Percentiles rank a stretch among this genome's conserved stretches.
Conservation (phyloP, 2,888 invertebrate genomes). For the Melinaea marsaeus region DNA sequence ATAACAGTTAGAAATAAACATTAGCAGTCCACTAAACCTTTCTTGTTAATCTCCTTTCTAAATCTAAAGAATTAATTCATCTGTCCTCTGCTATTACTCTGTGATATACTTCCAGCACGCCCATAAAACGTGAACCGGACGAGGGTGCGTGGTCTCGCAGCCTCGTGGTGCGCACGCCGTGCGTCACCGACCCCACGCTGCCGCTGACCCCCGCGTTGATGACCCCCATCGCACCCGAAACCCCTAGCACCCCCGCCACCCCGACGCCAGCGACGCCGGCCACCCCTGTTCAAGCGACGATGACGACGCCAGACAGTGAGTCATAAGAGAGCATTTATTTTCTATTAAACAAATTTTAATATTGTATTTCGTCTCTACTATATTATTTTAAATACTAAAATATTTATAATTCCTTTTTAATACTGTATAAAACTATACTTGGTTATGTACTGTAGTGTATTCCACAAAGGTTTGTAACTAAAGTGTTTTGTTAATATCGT, state of each 20-base stretch:
- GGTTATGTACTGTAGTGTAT: no score
- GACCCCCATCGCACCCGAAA: slow-evolving; percentile 24
- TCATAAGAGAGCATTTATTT: slow-evolving; percentile 8
- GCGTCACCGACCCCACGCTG: slow-evolving; percentile 69
- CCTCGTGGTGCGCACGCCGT: slow-evolving; percentile 54
- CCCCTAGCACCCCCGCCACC: slow-evolving; percentile 19
- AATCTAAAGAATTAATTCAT: slow-evolving; percentile 25
- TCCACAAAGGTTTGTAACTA: no score
- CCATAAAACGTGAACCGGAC: slow-evolving; percentile 63
- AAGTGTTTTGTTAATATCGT: not conserved
- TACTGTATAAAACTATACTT: no score
- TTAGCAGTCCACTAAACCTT: no score
- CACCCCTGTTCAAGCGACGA: slow-evolving; percentile 22
- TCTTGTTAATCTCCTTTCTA: slow-evolving; percentile 10
- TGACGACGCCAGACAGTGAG: slow-evolving; percentile 58
- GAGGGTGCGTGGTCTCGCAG: slow-evolving; percentile 32
- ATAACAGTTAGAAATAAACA: no score
- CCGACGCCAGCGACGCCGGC: slow-evolving; percentile 27
- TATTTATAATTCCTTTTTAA: no score
- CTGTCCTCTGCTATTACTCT: not conserved
- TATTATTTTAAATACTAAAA: no score
- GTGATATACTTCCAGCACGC: slow-evolving; percentile 39
- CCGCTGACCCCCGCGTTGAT: slow-evolving; percentile 42
- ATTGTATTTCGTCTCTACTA: no score
- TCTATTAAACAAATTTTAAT: no score